Evolutionary conservation across 2,797 vertebrate genomes (phyloP).

Genomic region (Odontamblyopus rebecca): DNA sequence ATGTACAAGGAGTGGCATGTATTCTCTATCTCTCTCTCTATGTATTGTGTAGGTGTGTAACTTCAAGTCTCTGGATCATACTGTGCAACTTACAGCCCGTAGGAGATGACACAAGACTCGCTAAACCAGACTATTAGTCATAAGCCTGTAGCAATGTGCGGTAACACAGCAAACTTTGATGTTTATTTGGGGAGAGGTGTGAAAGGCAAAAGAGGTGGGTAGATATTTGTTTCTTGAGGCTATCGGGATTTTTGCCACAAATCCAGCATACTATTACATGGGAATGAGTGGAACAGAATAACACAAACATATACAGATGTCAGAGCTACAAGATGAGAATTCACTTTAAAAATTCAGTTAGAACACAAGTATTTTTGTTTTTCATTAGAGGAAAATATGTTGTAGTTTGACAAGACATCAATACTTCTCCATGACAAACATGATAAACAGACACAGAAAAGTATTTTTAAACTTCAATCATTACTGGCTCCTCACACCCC

Average conservation of each 20-base stretch:
- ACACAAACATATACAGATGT: conserved; percentile 10
- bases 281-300: conserved; percentile 7
- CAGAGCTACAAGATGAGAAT: neutral
- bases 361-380: too few species aligned
- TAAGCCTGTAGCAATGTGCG: conserved; percentile 47
- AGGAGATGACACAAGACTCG: conserved; percentile 42
- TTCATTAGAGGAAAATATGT: too few species aligned
- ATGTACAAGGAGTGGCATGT: conserved; percentile 56
- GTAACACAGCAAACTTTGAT: conserved; percentile 41
- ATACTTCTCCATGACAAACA: too few species aligned
- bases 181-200: conserved; percentile 63
- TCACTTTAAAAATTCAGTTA: neutral
- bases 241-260: conserved; percentile 36
- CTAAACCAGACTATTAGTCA: conserved; percentile 69
- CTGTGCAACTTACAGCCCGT: conserved; percentile 33
- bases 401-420: too few species aligned
- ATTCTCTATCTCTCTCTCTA: conserved; percentile 29
- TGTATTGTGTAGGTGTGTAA: conserved; percentile 19
- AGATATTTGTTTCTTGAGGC: conserved; percentile 65
- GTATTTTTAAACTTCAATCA: too few species aligned
- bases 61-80: conserved; percentile 32
- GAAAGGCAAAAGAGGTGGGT: conserved; percentile 53
- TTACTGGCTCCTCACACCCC: too few species aligned
- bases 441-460: too few species aligned
- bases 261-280: conserved; percentile 16